These are phyloP conservation scores for Carpatolechia fugitivella DNA, from an alignment of 2,888 invertebrate genomes.

Conservation along the genomic window DNA sequence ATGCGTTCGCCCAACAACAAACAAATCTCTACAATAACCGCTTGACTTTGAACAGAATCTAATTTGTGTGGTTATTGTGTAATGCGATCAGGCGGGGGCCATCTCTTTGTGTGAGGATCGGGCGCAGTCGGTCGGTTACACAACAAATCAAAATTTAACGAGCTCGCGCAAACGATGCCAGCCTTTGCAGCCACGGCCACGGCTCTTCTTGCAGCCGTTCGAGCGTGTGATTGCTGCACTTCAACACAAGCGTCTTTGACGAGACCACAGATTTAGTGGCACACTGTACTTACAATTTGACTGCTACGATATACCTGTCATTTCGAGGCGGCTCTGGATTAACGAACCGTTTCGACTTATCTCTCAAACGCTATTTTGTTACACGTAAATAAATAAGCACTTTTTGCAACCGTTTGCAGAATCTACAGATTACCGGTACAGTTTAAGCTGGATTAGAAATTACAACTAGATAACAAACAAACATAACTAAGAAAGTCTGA, in stretches of 20 bases:
- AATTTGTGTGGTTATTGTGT: constrained; percentile 78
- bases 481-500: constrained; percentile 52
- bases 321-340: constrained; percentile 29
- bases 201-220: constrained; percentile 52
- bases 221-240: constrained; percentile 67
- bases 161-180: constrained; percentile 63
- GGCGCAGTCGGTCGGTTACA: constrained; percentile 72
- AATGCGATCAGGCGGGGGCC: constrained; percentile 60
- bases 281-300: constrained; percentile 18
- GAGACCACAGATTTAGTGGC: constrained; percentile 32
- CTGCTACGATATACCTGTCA: constrained; percentile 8
- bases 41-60: constrained; percentile 78
- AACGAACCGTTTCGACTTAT: constrained; percentile 47
- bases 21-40: constrained; percentile 69
- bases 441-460: constrained; percentile 62
- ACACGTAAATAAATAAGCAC: constrained; percentile 67
- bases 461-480: constrained; percentile 72
- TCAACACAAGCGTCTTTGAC: constrained; percentile 40
- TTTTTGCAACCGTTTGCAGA: constrained; percentile 41
- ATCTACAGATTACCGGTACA: constrained; percentile 64
- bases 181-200: constrained; percentile 46
- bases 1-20: constrained; percentile 69
- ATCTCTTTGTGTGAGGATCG: constrained; percentile 51
- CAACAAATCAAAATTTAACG: constrained; percentile 77
- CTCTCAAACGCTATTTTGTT: constrained; percentile 49